phyloP scores from a whole-genome alignment of 30 jellyfish, hydroid and myxozoan species.

The Clytia hemisphaerica region DNA sequence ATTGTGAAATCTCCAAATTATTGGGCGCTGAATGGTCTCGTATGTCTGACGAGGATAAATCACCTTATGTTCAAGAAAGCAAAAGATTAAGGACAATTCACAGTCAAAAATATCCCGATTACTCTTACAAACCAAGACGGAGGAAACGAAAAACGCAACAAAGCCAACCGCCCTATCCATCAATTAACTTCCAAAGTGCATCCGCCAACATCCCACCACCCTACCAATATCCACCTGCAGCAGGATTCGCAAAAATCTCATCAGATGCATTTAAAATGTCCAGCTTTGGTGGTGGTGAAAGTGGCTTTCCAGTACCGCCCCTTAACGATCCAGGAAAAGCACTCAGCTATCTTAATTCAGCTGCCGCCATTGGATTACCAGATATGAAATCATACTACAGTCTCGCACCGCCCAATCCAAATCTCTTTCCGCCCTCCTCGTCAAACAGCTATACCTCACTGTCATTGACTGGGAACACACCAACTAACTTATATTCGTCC shows the following conservation, averaged over 20 bases:
- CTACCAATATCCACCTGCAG: constrained; percentile 75
- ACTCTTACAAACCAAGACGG: constrained; percentile 94
- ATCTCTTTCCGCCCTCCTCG: constrained; percentile 80
- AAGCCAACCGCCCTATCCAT: constrained; percentile 77
- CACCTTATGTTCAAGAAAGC: constrained; percentile 90
- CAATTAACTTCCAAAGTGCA: constrained; percentile 78
- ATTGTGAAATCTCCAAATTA: constrained; percentile 94
- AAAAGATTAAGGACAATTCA: constrained; percentile 87
- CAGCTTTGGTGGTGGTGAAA: constrained; percentile 80
- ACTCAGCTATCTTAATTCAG: constrained; percentile 54
- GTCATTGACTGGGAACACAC: constrained; percentile 62
- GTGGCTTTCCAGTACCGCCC: constrained; percentile 68
- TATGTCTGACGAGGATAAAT: constrained; percentile 93
- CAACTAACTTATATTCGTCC: constrained; percentile 65
- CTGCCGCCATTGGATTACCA: constrained; percentile 82
- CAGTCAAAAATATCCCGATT: constrained; percentile 96
- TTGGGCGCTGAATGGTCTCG: constrained; percentile 99
- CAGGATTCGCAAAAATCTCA: constrained; percentile 80
- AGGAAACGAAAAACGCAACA: constrained; percentile 91
- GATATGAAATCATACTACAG: constrained; percentile 85
- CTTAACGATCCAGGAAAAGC: constrained; percentile 84
- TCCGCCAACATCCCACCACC: constrained; percentile 82
- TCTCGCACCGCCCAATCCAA: constrained; percentile 70
- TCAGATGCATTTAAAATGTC: constrained; percentile 89
- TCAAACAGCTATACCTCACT: constrained; percentile 61